A percentile compares a stretch with the other conserved stretches of the same genome.
Evolutionary conservation across 2,888 invertebrate species (phyloP).

Genomic region (Zeuzera pyrina): DNA sequence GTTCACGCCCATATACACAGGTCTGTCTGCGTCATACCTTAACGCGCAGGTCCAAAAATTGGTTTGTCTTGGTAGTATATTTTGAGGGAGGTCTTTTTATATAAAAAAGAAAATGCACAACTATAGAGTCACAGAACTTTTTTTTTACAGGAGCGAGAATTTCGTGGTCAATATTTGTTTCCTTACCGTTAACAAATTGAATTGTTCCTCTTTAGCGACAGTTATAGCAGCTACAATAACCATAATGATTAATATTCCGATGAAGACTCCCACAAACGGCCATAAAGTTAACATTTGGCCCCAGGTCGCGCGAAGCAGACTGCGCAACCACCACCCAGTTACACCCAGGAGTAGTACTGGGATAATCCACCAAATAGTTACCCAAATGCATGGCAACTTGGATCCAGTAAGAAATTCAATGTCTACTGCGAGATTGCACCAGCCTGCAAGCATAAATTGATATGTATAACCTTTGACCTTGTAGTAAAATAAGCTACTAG

Average conservation of each 20-base stretch:
- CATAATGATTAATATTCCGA: constrained; percentile 45
- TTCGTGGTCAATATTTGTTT: too few relatives aligned
- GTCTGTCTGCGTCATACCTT: too few relatives aligned
- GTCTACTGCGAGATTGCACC: constrained; percentile 49
- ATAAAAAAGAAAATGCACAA: constrained; percentile 6
- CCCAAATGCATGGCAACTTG: constrained; percentile 47
- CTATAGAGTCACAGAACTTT: neutral
- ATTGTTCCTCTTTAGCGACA: constrained; percentile 62
- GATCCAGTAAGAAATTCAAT: constrained; percentile 57
- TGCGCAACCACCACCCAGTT: constrained; percentile 59
- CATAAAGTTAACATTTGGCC: constrained; percentile 36
- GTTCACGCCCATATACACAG: too few relatives aligned
- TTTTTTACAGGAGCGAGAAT: neutral
- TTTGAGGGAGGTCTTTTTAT: too few relatives aligned
- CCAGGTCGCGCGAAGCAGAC: constrained; percentile 35
- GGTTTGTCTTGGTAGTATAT: too few relatives aligned
- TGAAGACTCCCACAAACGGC: constrained; percentile 46
- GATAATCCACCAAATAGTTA: constrained; percentile 47
- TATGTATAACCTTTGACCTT: too few relatives aligned
- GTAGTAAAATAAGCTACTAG: too few relatives aligned
- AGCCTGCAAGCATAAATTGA: too few relatives aligned
- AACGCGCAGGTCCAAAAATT: too few relatives aligned
- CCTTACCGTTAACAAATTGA: constrained; percentile 54
- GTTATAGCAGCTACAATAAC: constrained; percentile 49
- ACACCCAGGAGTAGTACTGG: constrained; percentile 45